A percentile compares a stretch with the other conserved stretches of the same genome.
phyloP scores from a whole-genome alignment of 2,113 vertebrate species.

The Lophura nycthemera region DNA sequence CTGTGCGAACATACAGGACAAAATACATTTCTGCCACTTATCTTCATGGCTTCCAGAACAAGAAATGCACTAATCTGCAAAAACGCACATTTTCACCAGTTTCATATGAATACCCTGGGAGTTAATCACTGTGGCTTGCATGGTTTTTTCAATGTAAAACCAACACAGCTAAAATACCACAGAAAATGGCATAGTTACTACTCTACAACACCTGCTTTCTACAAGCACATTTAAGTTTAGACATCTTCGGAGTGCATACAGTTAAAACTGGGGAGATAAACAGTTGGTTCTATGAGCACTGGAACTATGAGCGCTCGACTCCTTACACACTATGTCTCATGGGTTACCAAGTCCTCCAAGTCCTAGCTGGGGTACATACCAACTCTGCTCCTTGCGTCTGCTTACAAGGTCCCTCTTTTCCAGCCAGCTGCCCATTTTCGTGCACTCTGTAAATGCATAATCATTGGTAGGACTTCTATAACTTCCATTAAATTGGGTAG shows the following conservation, averaged over 20 bases:
- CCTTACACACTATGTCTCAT: neutral
- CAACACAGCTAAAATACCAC: neutral
- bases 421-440: slow-evolving; percentile 12
- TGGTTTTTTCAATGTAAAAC: neutral
- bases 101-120: neutral
- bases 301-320: neutral
- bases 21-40: neutral
- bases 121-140: rapidly evolving
- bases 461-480: neutral
- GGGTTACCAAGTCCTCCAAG: neutral
- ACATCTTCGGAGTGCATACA: neutral
- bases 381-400: neutral
- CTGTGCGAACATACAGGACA: neutral
- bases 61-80: neutral
- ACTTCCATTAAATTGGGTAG: neutral
- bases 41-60: neutral
- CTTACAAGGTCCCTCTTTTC: neutral
- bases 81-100: neutral
- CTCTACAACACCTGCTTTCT: neutral
- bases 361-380: neutral
- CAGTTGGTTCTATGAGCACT: neutral
- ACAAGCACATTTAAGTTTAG: neutral
- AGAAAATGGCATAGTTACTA: neutral
- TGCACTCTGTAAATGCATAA: neutral
- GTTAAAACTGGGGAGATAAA: neutral